Conservation (phyloP, 2,113 vertebrate species). For the Blennius ocellaris region DNA sequence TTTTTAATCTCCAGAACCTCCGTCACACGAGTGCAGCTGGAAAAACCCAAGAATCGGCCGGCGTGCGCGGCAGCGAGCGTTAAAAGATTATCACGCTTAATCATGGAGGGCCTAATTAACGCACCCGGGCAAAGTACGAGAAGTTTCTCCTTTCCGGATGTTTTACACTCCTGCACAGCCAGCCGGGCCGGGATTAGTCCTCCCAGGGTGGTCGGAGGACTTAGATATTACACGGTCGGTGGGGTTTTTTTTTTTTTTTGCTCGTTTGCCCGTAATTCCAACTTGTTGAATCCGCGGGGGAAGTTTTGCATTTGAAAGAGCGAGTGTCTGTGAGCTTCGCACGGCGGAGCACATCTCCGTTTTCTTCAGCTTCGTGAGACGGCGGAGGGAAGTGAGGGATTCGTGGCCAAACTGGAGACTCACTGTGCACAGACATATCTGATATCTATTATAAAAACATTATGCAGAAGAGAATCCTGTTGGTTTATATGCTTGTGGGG, state of each 20-base stretch:
- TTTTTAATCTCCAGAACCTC: slow-evolving; percentile 19
- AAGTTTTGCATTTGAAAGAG: slow-evolving; percentile 29
- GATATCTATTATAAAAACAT: too few species aligned
- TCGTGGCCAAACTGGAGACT: too few species aligned
- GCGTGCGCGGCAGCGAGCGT: slow-evolving; percentile 5
- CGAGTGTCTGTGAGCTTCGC: slow-evolving; percentile 1
- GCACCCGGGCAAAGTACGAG: slow-evolving; percentile 13
- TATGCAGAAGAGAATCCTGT: too few species aligned
- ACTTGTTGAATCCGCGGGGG: slow-evolving; percentile 4
- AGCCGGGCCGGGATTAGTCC: slow-evolving; percentile 20
- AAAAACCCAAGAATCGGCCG: slow-evolving; percentile 7
- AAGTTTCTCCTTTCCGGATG: slow-evolving; percentile 16
- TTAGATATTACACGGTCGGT: slow-evolving; percentile 34
- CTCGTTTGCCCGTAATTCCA: slow-evolving; percentile 32
- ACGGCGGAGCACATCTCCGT: not conserved
- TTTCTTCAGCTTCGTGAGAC: not conserved
- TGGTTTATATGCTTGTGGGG: too few species aligned
- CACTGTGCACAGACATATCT: too few species aligned
- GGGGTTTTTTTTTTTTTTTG: too few species aligned
- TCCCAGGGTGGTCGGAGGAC: slow-evolving; percentile 9
- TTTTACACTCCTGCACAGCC: slow-evolving; percentile 5
- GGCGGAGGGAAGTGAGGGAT: not conserved
- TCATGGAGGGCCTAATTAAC: slow-evolving; percentile 35
- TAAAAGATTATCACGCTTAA: slow-evolving; percentile 33
- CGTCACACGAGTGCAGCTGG: slow-evolving; percentile 3